Base-by-base conservation (phyloP, 2,113 vertebrate species). In the Siphamia tubifer region DNA sequence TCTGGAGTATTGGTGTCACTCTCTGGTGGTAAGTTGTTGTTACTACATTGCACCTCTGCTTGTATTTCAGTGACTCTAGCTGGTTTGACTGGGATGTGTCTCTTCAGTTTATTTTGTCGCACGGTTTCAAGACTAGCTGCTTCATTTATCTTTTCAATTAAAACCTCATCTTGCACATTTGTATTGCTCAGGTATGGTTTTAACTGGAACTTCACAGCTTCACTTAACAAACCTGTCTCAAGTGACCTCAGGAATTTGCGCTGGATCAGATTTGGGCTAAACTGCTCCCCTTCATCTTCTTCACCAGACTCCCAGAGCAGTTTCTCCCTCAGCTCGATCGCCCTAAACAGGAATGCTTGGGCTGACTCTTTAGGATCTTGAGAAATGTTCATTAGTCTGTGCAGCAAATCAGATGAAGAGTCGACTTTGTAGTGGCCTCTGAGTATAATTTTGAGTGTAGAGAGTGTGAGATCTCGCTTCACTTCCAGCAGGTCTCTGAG, bases 331-430 rank as follows among this genome's bases (percentile, higher is more conserved):
- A n/a, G n/a, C n/a, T n/a, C n/a, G n/a, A n/a, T n/a, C 10, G 15
- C 27, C 2, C 4, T 3, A 6, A 28, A 49, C 1, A 49, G 3
- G 13, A 49, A 49, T 3, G 8, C 15, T 7, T 11, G 15, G 7
- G 15, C 24, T 1, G 15, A 11, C 9, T 47, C 44, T 15, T 28
- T 47, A 24, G 23, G 44, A 1, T 47, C 44, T 16, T 47, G 44
- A 1, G 44, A 49, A 7, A 49, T 31, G 9, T 30, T 49, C 6
- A 31, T 38, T 13, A 43, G 13, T 35, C 15, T 16, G 30, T 38
- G n/a, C 23, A 32, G 62, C 61, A 43, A 51, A 70, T 74, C 57
- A 62, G 19, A 63, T 40, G 25, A 54, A 72, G 82, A 77, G 54
- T 65, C 62, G 31, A 60, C 74, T 60, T n/a, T n/a, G n/a, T n/a